These are phyloP conservation scores for Lingula anatina DNA, from an alignment of 2,888 invertebrate genomes.

Conservation along the genomic window DNA sequence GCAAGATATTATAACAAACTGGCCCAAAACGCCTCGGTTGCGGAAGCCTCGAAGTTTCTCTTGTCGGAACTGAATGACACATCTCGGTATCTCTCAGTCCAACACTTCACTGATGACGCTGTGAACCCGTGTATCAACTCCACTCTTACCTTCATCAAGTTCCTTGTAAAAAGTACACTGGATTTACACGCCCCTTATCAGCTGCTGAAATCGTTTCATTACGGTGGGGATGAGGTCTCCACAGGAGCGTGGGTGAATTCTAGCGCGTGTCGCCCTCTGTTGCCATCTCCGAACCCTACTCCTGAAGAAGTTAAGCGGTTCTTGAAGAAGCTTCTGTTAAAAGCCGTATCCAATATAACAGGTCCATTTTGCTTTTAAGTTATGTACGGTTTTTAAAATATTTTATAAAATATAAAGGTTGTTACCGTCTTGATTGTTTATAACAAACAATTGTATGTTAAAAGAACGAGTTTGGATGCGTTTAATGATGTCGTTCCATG, in stretches of 20 bases:
- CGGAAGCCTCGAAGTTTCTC: constrained; percentile 7
- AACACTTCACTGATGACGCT: constrained; percentile 31
- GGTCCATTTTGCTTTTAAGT: too few relatives aligned
- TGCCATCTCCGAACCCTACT: constrained; percentile 27
- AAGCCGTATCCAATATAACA: too few relatives aligned
- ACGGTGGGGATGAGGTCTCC: constrained; percentile 45
- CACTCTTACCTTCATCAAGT: constrained; percentile 29
- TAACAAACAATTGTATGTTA: constrained; percentile 29
- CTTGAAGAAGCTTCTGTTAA: too few relatives aligned
- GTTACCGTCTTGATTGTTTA: constrained; percentile 27
- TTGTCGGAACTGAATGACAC: constrained; percentile 11
- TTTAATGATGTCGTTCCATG: too few relatives aligned
- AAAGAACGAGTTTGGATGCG: too few relatives aligned
- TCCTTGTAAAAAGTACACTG: constrained; percentile 21
- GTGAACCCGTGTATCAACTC: constrained; percentile 33
- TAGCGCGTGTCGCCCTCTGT: constrained; percentile 23
- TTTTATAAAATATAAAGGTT: constrained; percentile 11
- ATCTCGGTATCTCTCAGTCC: constrained; percentile 23
- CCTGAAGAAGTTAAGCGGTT: too few relatives aligned
- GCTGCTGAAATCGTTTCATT: constrained; percentile 25
- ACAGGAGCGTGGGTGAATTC: constrained; percentile 37
- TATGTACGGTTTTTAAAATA: too few relatives aligned
- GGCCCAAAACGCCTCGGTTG: constrained; percentile 8
- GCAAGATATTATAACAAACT: neutral
- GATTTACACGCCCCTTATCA: constrained; percentile 25